A percentile compares a stretch with the other conserved stretches of the same genome.
phyloP scores from a whole-genome alignment of 1,140 invertebrate species.

The Tetragnatha versicolor region DNA sequence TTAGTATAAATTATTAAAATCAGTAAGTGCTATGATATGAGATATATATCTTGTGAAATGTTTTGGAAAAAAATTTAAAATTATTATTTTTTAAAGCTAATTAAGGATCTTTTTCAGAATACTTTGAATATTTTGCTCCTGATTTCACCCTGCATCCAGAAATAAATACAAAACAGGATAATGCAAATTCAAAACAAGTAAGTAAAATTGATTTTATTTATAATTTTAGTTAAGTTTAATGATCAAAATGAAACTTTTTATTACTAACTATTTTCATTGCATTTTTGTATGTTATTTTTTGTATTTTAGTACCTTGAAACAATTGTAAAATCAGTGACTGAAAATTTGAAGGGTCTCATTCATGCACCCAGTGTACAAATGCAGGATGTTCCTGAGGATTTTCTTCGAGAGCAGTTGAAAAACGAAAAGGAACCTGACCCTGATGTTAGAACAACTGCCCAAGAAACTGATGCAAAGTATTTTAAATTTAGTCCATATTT shows the following conservation, averaged over 20 bases:
- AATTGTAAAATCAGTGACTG: conserved; percentile 60
- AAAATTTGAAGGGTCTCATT: conserved; percentile 62
- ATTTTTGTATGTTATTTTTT: background rate
- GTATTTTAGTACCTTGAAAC: conserved; percentile 75
- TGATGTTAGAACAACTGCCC: conserved; percentile 2
- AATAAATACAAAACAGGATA: conserved; percentile 82
- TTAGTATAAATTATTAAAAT: no score
- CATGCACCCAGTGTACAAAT: conserved; percentile 78
- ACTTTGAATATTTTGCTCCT: conserved; percentile 93
- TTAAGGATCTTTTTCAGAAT: conserved; percentile 69
- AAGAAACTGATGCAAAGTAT: conserved; percentile 51
- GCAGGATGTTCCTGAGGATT: conserved; percentile 84
- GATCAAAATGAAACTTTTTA: conserved; percentile 12
- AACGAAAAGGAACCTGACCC: conserved; percentile 56
- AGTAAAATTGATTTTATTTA: background rate
- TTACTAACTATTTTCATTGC: background rate
- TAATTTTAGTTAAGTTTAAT: background rate
- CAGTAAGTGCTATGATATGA: no score
- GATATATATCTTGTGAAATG: no score
- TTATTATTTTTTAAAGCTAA: background rate
- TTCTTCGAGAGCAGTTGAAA: conserved; percentile 64
- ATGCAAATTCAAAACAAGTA: conserved; percentile 83
- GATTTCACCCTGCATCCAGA: conserved; percentile 94
- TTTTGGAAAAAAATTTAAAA: no score
- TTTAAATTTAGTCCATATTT: background rate